Conservation (phyloP, 2,888 invertebrate genomes). For the Trissoscelio sp. region DNA sequence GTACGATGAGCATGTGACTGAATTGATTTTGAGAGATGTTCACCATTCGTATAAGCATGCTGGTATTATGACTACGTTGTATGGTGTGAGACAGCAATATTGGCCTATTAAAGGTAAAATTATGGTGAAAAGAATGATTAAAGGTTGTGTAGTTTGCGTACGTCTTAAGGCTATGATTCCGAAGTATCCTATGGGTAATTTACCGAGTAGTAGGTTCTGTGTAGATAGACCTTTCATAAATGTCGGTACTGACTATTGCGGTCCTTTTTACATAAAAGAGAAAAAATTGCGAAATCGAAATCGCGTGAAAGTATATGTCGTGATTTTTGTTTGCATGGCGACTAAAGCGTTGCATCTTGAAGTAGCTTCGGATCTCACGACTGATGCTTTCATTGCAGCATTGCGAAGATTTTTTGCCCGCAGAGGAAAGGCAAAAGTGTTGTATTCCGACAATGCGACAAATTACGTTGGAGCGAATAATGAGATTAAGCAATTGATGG, state of each 20-base stretch:
- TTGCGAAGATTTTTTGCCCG: too few species aligned
- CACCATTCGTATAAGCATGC: conserved; percentile 50
- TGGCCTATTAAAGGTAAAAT: conserved; percentile 64
- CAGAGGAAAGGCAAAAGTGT: too few species aligned
- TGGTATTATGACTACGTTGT: conserved; percentile 60
- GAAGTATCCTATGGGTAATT: conserved; percentile 72
- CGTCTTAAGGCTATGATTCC: conserved; percentile 59
- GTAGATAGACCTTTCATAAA: conserved; percentile 70
- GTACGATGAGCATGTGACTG: conserved; percentile 33
- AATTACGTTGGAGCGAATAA: too few species aligned
- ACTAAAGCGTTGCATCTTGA: too few species aligned
- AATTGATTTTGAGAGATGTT: conserved; percentile 39
- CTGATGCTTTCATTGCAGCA: too few species aligned
- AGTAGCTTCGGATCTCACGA: too few species aligned
- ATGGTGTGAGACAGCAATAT: conserved; percentile 39
- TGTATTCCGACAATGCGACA: too few species aligned
- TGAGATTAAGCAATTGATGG: too few species aligned
- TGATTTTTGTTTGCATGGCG: too few species aligned
- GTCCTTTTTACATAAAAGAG: conserved; percentile 73
- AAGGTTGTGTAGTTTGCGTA: conserved; percentile 67
- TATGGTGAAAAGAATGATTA: conserved; percentile 32
- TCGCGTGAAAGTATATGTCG: too few species aligned
- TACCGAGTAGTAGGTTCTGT: conserved; percentile 69
- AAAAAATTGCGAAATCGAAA: conserved; percentile 51
- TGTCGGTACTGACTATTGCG: conserved; percentile 72